Percentiles rank a stretch among this genome's conserved stretches.
Conservation (phyloP, 2,113 vertebrate species). For the Sorex fumeus region DNA sequence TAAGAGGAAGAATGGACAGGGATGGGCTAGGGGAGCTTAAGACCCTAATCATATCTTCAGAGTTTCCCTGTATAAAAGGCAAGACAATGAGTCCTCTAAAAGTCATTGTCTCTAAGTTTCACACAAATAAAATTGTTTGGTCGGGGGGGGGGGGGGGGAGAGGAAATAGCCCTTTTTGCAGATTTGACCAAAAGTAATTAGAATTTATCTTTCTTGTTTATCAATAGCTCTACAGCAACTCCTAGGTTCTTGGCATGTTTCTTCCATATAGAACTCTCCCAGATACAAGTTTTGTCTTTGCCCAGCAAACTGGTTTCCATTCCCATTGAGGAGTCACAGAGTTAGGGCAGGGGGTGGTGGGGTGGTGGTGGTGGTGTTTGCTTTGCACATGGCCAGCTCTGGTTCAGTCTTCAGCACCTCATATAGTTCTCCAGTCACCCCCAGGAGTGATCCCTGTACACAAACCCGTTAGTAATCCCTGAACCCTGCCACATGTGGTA, state of each 20-base stretch:
- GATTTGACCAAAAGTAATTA: constrained; percentile 30
- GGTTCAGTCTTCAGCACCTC: no score
- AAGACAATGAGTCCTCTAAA: constrained; percentile 42
- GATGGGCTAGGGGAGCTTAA: not conserved
- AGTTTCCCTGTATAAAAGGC: constrained; percentile 9
- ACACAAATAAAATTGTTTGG: not conserved
- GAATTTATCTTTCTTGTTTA: constrained; percentile 22
- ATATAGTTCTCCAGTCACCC: no score
- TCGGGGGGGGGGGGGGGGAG: no score
- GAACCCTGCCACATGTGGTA: no score
- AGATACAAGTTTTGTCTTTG: not conserved
- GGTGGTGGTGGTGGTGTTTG: no score
- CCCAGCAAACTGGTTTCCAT: not conserved
- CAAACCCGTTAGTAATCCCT: no score
- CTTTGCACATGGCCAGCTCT: no score
- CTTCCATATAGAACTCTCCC: not conserved
- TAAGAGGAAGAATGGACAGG: not conserved
- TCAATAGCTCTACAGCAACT: not conserved
- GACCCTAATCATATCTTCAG: not conserved
- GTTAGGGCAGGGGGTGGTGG: no score
- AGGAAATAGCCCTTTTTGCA: not conserved
- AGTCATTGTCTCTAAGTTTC: not conserved
- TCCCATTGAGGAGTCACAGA: no score
- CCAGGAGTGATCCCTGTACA: no score
- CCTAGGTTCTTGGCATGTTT: not conserved